Evolutionary conservation across 2,797 vertebrate genomes (phyloP).

Genomic region (Lophius americanus): DNA sequence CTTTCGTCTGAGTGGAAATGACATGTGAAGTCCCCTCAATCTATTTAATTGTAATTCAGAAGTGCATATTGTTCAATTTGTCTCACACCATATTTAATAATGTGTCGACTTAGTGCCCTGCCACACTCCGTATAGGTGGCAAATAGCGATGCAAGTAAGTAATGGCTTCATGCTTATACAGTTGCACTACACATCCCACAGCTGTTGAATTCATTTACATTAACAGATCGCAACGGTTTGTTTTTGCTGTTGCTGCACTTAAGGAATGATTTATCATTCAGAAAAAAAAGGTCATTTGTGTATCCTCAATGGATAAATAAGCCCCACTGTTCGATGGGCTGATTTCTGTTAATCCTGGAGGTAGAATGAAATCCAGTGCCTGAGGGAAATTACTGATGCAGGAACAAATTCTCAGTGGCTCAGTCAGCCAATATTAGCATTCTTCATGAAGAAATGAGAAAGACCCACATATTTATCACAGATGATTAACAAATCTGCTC

Average conservation of each 20-base stretch:
- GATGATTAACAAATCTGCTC: constrained; percentile 45
- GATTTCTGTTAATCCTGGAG: constrained; percentile 58
- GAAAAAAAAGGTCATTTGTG: constrained; percentile 42
- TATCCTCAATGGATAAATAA: constrained; percentile 51
- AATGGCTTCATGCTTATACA: constrained; percentile 50
- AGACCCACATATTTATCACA: constrained; percentile 2
- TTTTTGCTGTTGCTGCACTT: constrained; percentile 45
- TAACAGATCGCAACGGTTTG: constrained; percentile 41
- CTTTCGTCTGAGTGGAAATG: constrained; percentile 37
- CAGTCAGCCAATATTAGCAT: constrained; percentile 43
- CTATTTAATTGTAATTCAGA: constrained; percentile 75
- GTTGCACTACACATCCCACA: constrained; percentile 41
- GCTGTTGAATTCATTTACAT: constrained; percentile 51
- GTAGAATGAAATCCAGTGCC: constrained; percentile 40
- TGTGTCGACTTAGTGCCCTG: constrained; percentile 52
- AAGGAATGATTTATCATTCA: constrained; percentile 43
- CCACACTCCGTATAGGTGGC: constrained; percentile 39
- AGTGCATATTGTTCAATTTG: constrained; percentile 74
- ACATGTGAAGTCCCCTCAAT: constrained; percentile 34
- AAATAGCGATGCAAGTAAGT: constrained; percentile 61
- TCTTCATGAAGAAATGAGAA: constrained; percentile 26
- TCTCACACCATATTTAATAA: constrained; percentile 68
- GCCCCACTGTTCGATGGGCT: constrained; percentile 17
- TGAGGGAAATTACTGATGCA: constrained; percentile 56
- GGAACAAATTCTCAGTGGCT: constrained; percentile 46